Evolutionary conservation across 2,797 vertebrate species (phyloP).

Genomic region (Muscicapa striata): DNA sequence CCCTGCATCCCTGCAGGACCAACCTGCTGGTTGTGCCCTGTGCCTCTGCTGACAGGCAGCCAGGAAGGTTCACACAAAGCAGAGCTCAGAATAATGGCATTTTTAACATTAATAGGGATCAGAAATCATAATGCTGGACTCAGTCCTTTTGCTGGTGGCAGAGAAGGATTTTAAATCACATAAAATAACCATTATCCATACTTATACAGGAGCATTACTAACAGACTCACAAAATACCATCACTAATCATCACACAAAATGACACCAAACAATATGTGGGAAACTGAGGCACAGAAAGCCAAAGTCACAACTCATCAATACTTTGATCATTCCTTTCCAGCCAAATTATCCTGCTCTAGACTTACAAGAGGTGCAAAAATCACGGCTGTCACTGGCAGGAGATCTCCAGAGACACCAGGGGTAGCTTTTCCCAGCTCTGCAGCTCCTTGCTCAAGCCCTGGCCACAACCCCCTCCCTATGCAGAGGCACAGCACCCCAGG

Average conservation of each 20-base stretch:
- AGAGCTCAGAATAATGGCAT: background rate
- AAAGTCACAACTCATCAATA: background rate
- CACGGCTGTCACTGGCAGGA: background rate
- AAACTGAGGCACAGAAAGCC: slow-evolving; percentile 16
- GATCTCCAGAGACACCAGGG: background rate
- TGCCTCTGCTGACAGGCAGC: background rate
- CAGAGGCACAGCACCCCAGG: background rate
- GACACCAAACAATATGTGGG: background rate
- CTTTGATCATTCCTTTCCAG: background rate
- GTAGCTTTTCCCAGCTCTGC: background rate
- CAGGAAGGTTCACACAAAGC: background rate
- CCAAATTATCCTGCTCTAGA: background rate
- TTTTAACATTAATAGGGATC: background rate
- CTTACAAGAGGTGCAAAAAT: background rate
- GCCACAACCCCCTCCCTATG: background rate
- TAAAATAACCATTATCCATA: background rate
- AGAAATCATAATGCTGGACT: background rate
- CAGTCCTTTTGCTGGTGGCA: background rate
- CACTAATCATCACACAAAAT: rapidly evolving
- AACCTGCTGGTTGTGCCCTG: background rate
- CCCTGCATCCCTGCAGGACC: background rate
- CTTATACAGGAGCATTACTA: background rate
- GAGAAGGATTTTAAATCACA: background rate
- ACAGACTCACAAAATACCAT: background rate
- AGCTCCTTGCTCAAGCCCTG: background rate